phyloP scores from a whole-genome alignment of 2,797 vertebrate species.

The Austrolebias charrua region DNA sequence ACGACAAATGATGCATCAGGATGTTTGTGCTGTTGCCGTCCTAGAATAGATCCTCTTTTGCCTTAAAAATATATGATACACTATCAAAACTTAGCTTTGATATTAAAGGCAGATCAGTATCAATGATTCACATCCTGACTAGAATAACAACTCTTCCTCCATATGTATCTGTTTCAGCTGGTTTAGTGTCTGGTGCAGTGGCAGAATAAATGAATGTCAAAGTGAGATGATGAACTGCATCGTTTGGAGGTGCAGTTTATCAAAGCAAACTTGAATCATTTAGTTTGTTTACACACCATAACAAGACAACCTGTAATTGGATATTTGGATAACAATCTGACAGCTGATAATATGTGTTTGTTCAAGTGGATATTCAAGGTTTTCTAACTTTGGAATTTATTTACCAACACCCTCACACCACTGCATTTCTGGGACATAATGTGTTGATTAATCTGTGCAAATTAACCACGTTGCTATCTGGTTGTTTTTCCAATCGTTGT shows the following conservation, averaged over 20 bases:
- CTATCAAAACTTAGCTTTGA: constrained; percentile 1
- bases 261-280: constrained; percentile 21
- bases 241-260: constrained; percentile 20
- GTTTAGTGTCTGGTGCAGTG: constrained; percentile 15
- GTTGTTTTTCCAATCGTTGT: constrained; percentile 2
- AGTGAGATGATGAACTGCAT: constrained; percentile 9
- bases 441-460: constrained; percentile 16
- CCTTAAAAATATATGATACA: too few species aligned
- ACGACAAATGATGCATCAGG: constrained; percentile 2
- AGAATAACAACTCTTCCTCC: constrained; percentile 2
- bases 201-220: constrained; percentile 20
- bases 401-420: constrained; percentile 32
- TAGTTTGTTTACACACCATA: constrained; percentile 44
- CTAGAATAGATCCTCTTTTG: neutral
- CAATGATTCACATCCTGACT: constrained; percentile 1
- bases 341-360: constrained; percentile 48
- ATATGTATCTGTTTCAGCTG: constrained; percentile 12
- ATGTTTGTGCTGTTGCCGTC: neutral
- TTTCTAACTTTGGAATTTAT: constrained; percentile 53
- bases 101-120: neutral
- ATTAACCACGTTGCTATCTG: neutral
- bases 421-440: neutral
- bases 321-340: constrained; percentile 44
- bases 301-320: constrained; percentile 48
- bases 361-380: constrained; percentile 31